Evolutionary conservation across 2,113 vertebrate species (phyloP), one percentile per base, ranked within the genome.

Genomic region (Boulengeromyrus knoepffleri): DNA sequence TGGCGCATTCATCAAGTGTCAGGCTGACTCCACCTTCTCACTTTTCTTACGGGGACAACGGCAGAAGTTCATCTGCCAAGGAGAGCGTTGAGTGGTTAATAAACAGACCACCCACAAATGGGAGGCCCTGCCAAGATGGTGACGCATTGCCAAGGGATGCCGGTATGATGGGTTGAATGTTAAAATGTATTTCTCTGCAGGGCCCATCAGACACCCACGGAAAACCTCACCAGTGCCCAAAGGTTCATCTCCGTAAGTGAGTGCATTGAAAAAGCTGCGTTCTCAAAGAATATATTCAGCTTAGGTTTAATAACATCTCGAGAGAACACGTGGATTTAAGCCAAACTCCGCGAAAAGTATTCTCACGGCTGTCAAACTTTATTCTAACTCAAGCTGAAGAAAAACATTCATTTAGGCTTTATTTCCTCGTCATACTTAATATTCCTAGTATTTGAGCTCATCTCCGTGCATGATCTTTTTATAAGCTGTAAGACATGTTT

Each of bases 61-160:
- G 62, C 58, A 49, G 31, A 77, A 77, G 27, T 87, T 86, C 74
- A 52, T 15, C 91, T 94, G 91, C 92, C 92, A 92, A 91, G 56
- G 27, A 70, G 80, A 50, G 89, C 56, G 46, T 85, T 70, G 89
- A 91, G 91, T 92, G 92, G 92, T 92, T 93, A 90, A 87, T 91
- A 93, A 92, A 90, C 92, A 91, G 95, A 90, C 94, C 94, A 94
- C 93, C 91, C 93, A 93, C 93, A 93, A 94, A 90, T 91, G 70
- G 92, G 58, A 50, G 88, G 91, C 85, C 89, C 89, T 94, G 94
- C 94, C 94, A 95, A 92, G 92, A 46, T 42, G 88, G 13, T 45
- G 46, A 85, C 39, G 87, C 66, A 50, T 90, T 42, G 86, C 90
- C 86, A 91, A 70, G 85, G 85, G 88, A 91, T 46, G 58, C 49